Percentiles rank a stretch among this genome's conserved stretches.
These are phyloP conservation scores for Conus betulinus DNA, from an alignment of 1,140 invertebrate genomes.

Conservation along the genomic window DNA sequence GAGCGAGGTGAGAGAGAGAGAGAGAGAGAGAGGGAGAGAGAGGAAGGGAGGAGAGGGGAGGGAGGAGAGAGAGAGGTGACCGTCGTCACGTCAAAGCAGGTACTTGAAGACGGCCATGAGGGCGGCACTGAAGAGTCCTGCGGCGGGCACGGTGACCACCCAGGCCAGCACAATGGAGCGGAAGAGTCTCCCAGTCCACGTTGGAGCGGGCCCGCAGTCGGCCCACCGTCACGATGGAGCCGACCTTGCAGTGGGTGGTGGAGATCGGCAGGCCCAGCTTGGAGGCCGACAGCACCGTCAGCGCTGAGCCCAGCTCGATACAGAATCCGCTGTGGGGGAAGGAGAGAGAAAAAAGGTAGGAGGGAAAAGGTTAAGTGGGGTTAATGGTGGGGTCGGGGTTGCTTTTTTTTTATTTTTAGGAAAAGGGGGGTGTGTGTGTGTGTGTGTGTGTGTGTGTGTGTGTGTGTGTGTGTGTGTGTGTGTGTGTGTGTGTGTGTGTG, in stretches of 20 bases:
- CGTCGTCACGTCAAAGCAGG: neutral
- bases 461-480: too few species aligned
- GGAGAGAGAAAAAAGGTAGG: neutral
- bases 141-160: constrained; percentile 96
- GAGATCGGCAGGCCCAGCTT: constrained; percentile 97
- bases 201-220: constrained; percentile 82
- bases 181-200: constrained; percentile 93
- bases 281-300: constrained; percentile 96
- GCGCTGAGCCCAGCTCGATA: constrained; percentile 95
- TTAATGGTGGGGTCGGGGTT: too few species aligned
- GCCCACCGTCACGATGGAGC: constrained; percentile 95
- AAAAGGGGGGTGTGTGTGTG: too few species aligned
- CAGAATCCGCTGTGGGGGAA: constrained; percentile 87
- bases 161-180: constrained; percentile 97
- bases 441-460: too few species aligned
- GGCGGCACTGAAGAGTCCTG: constrained; percentile 87
- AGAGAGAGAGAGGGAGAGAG: too few species aligned
- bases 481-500: too few species aligned
- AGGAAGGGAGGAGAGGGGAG: too few species aligned
- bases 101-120: constrained; percentile 81
- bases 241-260: constrained; percentile 99
- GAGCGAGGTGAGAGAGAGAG: too few species aligned
- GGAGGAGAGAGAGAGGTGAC: neutral
- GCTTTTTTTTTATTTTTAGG: too few species aligned
- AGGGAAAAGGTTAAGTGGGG: too few species aligned